phyloP scores from a whole-genome alignment of 2,888 invertebrate species.

The Enchytraeus crypticus region DNA sequence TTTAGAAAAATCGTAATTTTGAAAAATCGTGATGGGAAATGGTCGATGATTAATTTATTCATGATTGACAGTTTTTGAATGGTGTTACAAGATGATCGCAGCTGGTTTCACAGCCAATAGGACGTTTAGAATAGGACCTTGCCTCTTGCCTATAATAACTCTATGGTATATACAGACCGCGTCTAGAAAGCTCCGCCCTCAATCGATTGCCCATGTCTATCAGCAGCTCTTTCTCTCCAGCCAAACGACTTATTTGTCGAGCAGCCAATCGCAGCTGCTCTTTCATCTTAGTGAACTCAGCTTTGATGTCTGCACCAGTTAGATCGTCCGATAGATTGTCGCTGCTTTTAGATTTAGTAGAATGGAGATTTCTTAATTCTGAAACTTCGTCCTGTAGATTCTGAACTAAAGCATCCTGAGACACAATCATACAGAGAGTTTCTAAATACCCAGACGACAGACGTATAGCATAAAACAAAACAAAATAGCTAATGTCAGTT shows the following conservation, averaged over 20 bases:
- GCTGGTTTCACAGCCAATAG: too few relatives aligned
- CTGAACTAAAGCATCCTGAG: conserved; percentile 45
- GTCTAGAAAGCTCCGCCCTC: conserved; percentile 38
- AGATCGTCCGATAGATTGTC: neutral
- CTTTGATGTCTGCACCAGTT: conserved; percentile 5
- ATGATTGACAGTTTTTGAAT: too few relatives aligned
- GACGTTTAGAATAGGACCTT: too few relatives aligned
- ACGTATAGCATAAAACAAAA: too few relatives aligned
- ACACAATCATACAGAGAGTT: neutral
- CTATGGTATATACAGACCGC: conserved; percentile 19
- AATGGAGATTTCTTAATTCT: conserved; percentile 26
- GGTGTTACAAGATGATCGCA: too few relatives aligned
- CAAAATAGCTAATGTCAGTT: too few relatives aligned
- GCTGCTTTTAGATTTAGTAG: neutral
- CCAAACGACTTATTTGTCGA: conserved; percentile 39
- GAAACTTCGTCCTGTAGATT: conserved; percentile 45
- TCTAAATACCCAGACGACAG: too few relatives aligned
- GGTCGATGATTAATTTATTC: too few relatives aligned
- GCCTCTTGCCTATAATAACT: neutral
- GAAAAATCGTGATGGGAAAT: too few relatives aligned
- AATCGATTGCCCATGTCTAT: conserved; percentile 45
- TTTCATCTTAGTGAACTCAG: conserved; percentile 26
- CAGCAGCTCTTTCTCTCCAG: conserved; percentile 43
- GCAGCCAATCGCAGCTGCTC: conserved; percentile 38
- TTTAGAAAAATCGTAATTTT: too few relatives aligned